Evolutionary conservation across 2,797 vertebrate species (phyloP).

Genomic region (Macropodus opercularis): DNA sequence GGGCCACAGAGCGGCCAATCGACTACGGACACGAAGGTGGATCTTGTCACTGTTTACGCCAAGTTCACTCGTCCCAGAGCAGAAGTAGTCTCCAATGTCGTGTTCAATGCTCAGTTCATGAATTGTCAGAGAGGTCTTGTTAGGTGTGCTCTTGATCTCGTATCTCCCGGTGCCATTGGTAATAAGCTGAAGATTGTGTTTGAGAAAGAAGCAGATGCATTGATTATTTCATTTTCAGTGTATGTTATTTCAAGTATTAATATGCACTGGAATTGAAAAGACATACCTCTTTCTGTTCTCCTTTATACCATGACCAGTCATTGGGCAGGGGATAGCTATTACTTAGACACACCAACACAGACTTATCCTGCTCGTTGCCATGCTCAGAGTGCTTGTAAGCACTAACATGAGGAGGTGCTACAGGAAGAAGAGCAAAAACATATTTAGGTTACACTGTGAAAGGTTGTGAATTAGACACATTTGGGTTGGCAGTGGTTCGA

Average conservation of each 20-base stretch:
- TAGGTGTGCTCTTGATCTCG: slow-evolving; percentile 77
- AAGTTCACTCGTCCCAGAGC: slow-evolving; percentile 69
- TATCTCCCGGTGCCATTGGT: slow-evolving; percentile 81
- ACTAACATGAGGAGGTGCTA: slow-evolving; percentile 82
- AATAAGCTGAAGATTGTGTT: slow-evolving; percentile 65
- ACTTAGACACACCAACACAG: slow-evolving; percentile 82
- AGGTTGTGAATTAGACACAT: neutral
- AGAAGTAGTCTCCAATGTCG: slow-evolving; percentile 85
- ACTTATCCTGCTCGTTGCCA: slow-evolving; percentile 86
- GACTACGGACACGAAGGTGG: slow-evolving; percentile 89
- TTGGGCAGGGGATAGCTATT: slow-evolving; percentile 79
- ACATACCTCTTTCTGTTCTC: slow-evolving; percentile 49
- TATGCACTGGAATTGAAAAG: no score
- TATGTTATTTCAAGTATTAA: neutral
- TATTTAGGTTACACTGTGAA: neutral
- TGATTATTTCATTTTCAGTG: neutral
- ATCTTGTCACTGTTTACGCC: slow-evolving; percentile 59
- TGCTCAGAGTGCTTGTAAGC: slow-evolving; percentile 89
- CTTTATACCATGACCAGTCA: slow-evolving; percentile 76
- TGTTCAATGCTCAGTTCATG: slow-evolving; percentile 71
- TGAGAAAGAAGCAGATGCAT: neutral
- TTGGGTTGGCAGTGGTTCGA: no score
- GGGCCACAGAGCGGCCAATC: slow-evolving; percentile 94
- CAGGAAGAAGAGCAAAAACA: neutral
- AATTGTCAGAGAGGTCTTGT: slow-evolving; percentile 83